A percentile compares a stretch with the other conserved stretches of the same genome.
These are phyloP conservation scores for Coelogynopora nodosa DNA, from an alignment of 2,888 invertebrate species.

Conservation along the genomic window DNA sequence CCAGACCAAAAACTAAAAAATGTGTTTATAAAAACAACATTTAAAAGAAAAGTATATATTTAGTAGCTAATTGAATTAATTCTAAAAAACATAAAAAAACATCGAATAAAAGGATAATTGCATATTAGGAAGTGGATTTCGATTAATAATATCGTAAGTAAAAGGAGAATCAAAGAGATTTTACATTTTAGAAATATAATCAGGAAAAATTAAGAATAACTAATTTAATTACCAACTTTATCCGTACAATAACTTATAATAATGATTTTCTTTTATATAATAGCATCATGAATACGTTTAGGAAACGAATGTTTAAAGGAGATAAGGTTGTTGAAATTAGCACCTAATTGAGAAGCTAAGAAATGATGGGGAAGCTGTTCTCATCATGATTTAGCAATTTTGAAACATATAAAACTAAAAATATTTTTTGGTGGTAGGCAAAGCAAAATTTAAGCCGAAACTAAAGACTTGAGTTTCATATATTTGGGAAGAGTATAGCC, in stretches of 20 bases:
- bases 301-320: background rate
- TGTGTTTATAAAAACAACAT: background rate
- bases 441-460: background rate
- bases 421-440: background rate
- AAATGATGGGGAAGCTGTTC: background rate
- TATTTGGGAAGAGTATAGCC: background rate
- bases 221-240: no score
- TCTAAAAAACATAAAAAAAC: background rate
- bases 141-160: background rate
- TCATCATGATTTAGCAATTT: background rate
- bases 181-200: background rate
- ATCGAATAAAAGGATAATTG: background rate
- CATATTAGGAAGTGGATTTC: background rate
- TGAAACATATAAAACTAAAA: background rate
- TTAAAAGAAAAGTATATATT: background rate
- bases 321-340: background rate
- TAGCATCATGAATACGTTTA: background rate
- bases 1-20: background rate
- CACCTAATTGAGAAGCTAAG: background rate
- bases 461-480: background rate
- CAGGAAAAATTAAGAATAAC: background rate
- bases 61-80: background rate
- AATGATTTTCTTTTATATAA: background rate
- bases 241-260: background rate
- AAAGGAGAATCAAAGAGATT: background rate